phyloP scores from a whole-genome alignment of 2,113 vertebrate genomes.

The Mobula hypostoma region DNA sequence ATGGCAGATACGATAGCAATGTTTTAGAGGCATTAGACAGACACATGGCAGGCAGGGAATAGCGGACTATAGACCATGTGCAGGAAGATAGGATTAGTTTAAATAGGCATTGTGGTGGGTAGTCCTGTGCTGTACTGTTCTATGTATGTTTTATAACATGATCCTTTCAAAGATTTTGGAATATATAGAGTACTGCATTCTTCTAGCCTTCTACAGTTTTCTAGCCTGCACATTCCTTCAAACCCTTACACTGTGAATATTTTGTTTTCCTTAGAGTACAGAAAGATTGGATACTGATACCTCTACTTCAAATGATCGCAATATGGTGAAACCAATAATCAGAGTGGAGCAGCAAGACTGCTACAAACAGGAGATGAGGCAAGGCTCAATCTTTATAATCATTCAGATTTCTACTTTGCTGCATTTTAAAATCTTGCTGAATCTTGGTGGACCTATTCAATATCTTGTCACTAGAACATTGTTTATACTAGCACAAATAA shows the following conservation, averaged over 20 bases:
- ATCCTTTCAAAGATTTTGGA: background rate
- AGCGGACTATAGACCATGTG: too few species aligned
- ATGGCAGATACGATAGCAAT: too few species aligned
- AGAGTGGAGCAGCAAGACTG: constrained; percentile 70
- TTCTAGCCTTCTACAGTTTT: background rate
- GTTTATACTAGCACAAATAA: background rate
- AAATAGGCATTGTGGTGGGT: too few species aligned
- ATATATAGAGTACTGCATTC: background rate
- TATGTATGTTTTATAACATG: background rate
- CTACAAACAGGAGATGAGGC: constrained; percentile 75
- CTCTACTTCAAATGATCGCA: constrained; percentile 56
- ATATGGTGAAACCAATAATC: constrained; percentile 86
- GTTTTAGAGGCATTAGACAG: too few species aligned
- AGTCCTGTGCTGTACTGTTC: too few species aligned
- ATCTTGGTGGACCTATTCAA: background rate
- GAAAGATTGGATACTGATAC: constrained; percentile 82
- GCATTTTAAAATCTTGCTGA: background rate
- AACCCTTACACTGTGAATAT: background rate
- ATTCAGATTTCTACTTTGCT: background rate
- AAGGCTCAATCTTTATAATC: constrained; percentile 37
- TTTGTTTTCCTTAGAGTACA: constrained; percentile 63
- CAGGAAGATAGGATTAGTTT: too few species aligned
- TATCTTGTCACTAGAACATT: background rate
- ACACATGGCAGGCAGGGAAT: too few species aligned
- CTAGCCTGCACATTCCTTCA: background rate